A percentile compares a stretch with the other conserved stretches of the same genome.
phyloP scores from a whole-genome alignment of 2,797 vertebrate genomes.

The Orestias chungarensis region DNA sequence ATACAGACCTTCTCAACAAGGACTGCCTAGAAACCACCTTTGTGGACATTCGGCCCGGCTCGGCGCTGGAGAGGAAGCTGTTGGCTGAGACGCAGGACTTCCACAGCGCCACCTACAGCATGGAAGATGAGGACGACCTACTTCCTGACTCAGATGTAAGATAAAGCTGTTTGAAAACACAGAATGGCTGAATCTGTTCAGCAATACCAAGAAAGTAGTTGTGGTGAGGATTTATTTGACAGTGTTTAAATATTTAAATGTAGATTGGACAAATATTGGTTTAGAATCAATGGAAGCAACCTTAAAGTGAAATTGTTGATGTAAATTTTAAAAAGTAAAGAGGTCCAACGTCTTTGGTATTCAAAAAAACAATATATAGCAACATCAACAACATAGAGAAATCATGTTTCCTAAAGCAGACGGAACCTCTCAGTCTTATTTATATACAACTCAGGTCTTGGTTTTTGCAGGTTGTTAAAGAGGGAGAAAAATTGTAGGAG shows the following conservation, averaged over 20 bases:
- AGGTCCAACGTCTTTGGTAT: too few species aligned
- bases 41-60: constrained; percentile 79
- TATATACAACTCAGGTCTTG: too few species aligned
- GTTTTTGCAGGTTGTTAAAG: too few species aligned
- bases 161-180: not conserved
- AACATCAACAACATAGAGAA: too few species aligned
- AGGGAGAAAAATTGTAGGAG: too few species aligned
- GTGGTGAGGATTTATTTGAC: not conserved
- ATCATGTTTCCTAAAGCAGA: too few species aligned
- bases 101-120: constrained; percentile 82
- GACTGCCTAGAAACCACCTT: constrained; percentile 87
- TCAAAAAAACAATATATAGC: too few species aligned
- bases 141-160: constrained; percentile 83
- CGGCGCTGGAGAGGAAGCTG: constrained; percentile 79
- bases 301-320: too few species aligned
- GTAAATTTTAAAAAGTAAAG: too few species aligned
- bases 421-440: too few species aligned
- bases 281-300: too few species aligned
- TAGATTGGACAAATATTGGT: not conserved
- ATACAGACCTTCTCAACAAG: constrained; percentile 77
- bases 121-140: constrained; percentile 84
- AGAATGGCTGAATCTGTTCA: not conserved
- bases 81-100: constrained; percentile 79
- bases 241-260: not conserved
- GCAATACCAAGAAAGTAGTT: not conserved